A percentile compares a stretch with the other conserved stretches of the same genome.
These are phyloP conservation scores for Brevimyrus niger DNA, from an alignment of 2,113 vertebrate genomes.

Conservation along the genomic window DNA sequence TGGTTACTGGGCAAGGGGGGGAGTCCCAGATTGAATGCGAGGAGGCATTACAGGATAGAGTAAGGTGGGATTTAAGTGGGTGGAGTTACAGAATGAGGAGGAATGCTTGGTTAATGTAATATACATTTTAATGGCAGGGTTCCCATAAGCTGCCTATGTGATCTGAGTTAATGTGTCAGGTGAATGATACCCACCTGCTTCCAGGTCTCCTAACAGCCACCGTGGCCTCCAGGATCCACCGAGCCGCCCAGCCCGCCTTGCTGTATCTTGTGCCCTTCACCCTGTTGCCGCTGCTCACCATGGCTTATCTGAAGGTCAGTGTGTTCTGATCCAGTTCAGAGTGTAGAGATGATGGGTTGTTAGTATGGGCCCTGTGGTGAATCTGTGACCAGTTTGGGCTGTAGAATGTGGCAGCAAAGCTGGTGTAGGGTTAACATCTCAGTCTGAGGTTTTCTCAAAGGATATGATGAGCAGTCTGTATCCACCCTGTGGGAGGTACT, in stretches of 20 bases:
- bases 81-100: not conserved
- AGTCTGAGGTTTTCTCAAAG: not conserved
- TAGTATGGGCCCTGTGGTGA: not conserved
- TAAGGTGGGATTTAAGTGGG: not conserved
- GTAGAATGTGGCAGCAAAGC: not conserved
- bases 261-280: slow-evolving; percentile 98
- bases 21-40: not conserved
- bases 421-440: not conserved
- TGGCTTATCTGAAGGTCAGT: slow-evolving; percentile 97
- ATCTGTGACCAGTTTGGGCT: not conserved
- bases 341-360: not conserved
- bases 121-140: not conserved
- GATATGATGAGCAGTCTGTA: not conserved
- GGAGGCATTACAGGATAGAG: not conserved
- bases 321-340: slow-evolving; percentile 7
- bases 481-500: not conserved
- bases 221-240: slow-evolving; percentile 95
- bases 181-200: not conserved
- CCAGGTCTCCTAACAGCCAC: slow-evolving; percentile 93
- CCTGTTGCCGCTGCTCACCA: slow-evolving; percentile 96
- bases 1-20: not conserved
- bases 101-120: not conserved
- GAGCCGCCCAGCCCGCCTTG: slow-evolving; percentile 92
- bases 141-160: not conserved
- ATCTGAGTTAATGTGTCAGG: not conserved